Evolutionary conservation across 2,888 invertebrate genomes (phyloP), one percentile per base, ranked within the genome.

Genomic region (Agriopis aurantiaria): DNA sequence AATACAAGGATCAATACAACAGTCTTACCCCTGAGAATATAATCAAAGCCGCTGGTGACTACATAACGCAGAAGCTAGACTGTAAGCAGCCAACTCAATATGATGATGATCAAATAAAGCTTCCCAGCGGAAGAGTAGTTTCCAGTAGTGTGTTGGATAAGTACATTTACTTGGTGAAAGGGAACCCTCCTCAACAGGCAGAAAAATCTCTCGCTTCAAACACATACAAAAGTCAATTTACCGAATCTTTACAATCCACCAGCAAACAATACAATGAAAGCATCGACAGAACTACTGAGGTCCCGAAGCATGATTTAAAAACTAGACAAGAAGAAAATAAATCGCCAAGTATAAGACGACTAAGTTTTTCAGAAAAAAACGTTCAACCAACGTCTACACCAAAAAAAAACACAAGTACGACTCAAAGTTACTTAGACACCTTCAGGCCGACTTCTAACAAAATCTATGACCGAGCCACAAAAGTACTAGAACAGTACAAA

Each of bases 321-420:
- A 71, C 45, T 73, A 75, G 60, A 56, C 69, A 12, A n/a, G 58
- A 62, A 55, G 82, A 85, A 46, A 64, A 74, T 10, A 90, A 85
- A 72, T 90, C 91, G 1, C 90, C 91, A 0, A 90, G 86, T 68
- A 84, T 88, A 40, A 81, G 92, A 63, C 89, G 82, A 71, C 79
- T 94, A 1, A 91, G 91, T 73, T 94, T 92, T 69, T 76, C 84
- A 1, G 92, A 93, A 1, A 92, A 90, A 81, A 91, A 93, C 74
- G 84, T 92, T 0, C 92, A 92, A 69, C 87, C 91, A 8, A 94
- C 93, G 23, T 94, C 94, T 3, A 94, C 94, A 12, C 94, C 94
- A 0, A 94, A 92, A 78, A 85, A 76, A 40, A 64, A 72, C n/a
- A 64, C 17, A 17, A 41, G 51, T 8, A 60, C 61, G 41, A 61